These are phyloP conservation scores for Nyleta sp. DNA, from an alignment of 2,888 invertebrate species.

Conservation along the genomic window DNA sequence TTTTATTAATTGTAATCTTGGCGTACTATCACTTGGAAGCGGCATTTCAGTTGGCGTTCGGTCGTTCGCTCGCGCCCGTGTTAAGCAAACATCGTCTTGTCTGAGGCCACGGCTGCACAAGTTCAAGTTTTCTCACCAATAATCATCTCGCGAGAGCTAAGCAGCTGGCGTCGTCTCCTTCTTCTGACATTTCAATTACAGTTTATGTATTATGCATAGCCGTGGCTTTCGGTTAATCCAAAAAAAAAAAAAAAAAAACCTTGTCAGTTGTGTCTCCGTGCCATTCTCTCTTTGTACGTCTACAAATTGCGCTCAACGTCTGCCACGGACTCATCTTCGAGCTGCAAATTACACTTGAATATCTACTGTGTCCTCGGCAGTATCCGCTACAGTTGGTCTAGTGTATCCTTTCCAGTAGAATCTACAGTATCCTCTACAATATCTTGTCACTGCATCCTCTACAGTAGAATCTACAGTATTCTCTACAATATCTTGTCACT, in stretches of 20 bases:
- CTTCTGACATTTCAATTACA: constrained; percentile 47
- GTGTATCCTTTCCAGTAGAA: too few species aligned
- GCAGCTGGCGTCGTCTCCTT: constrained; percentile 40
- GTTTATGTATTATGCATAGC: constrained; percentile 27
- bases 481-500: too few species aligned
- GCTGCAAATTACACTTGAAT: too few species aligned
- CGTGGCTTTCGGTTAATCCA: constrained; percentile 10
- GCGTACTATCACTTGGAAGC: constrained; percentile 36
- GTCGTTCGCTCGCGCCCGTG: background rate
- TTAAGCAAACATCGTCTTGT: constrained; percentile 46
- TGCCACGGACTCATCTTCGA: too few species aligned
- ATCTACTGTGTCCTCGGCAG: too few species aligned
- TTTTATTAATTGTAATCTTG: constrained; percentile 75
- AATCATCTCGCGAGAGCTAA: constrained; percentile 47
- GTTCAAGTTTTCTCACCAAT: constrained; percentile 53
- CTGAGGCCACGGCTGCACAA: constrained; percentile 23
- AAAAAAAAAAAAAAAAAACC: constrained; percentile 13
- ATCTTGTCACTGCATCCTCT: too few species aligned
- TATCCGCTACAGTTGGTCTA: too few species aligned
- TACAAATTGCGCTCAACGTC: too few species aligned
- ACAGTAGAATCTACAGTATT: too few species aligned
- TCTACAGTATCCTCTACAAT: too few species aligned
- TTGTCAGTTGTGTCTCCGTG: constrained; percentile 10
- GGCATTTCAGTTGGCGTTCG: constrained; percentile 21
- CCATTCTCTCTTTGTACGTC: too few species aligned